phyloP scores from a whole-genome alignment of 2,797 vertebrate species.

The Muscicapa striata region DNA sequence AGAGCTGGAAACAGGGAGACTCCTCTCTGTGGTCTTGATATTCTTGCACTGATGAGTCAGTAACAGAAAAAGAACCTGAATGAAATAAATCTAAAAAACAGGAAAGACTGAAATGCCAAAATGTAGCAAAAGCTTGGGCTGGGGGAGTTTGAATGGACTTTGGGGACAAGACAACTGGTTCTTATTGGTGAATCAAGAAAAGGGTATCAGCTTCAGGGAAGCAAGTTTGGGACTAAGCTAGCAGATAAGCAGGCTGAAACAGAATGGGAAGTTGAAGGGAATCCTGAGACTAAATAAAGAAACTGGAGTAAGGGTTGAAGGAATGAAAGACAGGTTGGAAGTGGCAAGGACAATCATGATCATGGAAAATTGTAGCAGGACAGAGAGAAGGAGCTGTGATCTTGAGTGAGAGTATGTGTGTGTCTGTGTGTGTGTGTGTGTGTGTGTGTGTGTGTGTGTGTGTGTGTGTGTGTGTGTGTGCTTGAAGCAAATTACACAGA shows the following conservation, averaged over 20 bases:
- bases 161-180: background rate
- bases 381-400: background rate
- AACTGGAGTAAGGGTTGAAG: background rate
- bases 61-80: background rate
- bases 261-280: background rate
- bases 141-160: background rate
- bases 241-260: background rate
- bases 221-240: background rate
- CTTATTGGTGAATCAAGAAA: background rate
- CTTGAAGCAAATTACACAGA: background rate
- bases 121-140: background rate
- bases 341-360: background rate
- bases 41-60: background rate
- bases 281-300: background rate
- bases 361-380: background rate
- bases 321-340: background rate
- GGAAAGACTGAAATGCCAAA: background rate
- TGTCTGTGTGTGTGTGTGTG: background rate
- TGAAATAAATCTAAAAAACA: background rate
- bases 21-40: background rate
- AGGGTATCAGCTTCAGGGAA: background rate
- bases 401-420: fast-evolving
- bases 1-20: background rate
- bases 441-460: background rate
- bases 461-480: background rate